Conservation (phyloP, 2,888 invertebrate species). For the Protonemura montana region DNA sequence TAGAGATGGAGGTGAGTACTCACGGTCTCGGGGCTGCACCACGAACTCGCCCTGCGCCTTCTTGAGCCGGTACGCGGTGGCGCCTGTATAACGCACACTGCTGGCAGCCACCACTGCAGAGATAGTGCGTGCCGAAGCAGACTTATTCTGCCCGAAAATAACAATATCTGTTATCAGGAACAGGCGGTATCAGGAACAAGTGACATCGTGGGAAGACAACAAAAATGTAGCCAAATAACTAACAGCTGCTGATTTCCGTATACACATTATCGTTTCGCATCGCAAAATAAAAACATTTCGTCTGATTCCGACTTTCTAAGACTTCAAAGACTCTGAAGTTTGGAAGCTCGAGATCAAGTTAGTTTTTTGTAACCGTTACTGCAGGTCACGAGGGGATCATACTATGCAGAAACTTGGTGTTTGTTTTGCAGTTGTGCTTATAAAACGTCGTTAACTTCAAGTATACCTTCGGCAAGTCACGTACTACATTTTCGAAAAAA, state of each 20-base stretch:
- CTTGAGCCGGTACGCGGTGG: slow-evolving; percentile 69
- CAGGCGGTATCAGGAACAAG: no score
- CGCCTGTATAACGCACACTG: slow-evolving; percentile 75
- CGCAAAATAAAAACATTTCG: neutral
- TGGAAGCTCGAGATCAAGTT: no score
- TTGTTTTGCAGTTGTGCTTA: neutral
- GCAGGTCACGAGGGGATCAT: no score
- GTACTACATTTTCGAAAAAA: neutral
- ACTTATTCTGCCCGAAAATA: slow-evolving; percentile 68
- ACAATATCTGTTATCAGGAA: no score
- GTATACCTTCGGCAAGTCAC: neutral
- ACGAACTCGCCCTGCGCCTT: slow-evolving; percentile 68
- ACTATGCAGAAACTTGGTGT: no score
- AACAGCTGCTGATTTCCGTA: no score
- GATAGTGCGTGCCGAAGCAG: slow-evolving; percentile 69
- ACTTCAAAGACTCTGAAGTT: no score
- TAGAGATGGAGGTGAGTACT: slow-evolving; percentile 32
- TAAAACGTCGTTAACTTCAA: neutral
- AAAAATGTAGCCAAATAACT: no score
- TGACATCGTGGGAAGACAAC: no score
- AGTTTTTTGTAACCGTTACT: no score
- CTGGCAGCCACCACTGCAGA: slow-evolving; percentile 69
- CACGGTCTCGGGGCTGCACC: slow-evolving; percentile 68
- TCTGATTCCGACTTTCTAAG: no score
- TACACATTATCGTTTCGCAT: no score